Evolutionary conservation across 2,113 vertebrate species (phyloP), one percentile per base, ranked within the genome.

Genomic region (Archilochus colubris): DNA sequence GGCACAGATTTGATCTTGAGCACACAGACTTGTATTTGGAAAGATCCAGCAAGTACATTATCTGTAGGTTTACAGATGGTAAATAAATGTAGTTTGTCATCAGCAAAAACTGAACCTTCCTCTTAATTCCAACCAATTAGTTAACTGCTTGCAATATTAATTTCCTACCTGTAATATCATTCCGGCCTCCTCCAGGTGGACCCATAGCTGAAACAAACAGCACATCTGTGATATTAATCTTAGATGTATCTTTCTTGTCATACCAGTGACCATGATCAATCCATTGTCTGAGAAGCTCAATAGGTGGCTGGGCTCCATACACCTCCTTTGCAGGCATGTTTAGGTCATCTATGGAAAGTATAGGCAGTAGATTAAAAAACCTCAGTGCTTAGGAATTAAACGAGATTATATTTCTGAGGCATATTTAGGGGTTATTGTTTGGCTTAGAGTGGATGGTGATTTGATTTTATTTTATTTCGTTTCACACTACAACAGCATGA

Each of bases 241-340:
- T 98, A 50, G 97, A 98, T 9, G 98, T 98, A 95, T 99, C 99
- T 61, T 98, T 99, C 95, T 97, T 98, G 96, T 99, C 99, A 18
- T 99, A 99, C 99, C 99, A 99, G 96, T 99, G 98, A 68, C 96
- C 97, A 1, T 99, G 99, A 94, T 99, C 99, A 53, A 98, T 97
- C 98, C 98, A 99, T 6, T 99, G 99, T 55, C 99, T 97, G 51
- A 99, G 97, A 31, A 99, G 97, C 94, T 99, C 99, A 8, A 99
- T 99, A 46, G 99, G 98, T 25, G 99, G 99, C 96, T 99, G 99
- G 28, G 99, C 99, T 30, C 99, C 99, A 21, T 99, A 99, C 3
- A 98, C 90, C 59, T 99, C 99, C 94, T 99, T 99, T 51, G 99
- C 98, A 61, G 99, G 99, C 99, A 99, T 99, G 93, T 99, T 99